Base-by-base conservation (phyloP, 2,113 vertebrate species). In the Emydura subglobosa region DNA sequence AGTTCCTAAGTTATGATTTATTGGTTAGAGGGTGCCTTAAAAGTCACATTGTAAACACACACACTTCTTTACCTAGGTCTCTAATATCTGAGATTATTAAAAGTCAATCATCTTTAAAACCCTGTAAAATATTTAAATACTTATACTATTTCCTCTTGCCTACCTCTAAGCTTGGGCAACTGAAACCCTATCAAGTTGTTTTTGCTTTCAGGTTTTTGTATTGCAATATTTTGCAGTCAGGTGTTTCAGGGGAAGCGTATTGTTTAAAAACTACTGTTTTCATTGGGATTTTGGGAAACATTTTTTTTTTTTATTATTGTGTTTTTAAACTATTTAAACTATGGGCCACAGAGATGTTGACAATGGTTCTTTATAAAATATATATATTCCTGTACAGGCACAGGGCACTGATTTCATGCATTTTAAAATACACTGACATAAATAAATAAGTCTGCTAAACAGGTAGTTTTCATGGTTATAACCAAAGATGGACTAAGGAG, bases 191-290 rank as follows among this genome's bases (percentile, higher is more conserved):
- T 91, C 82, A 82, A 94, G 82, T 88, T 95, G 68, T 85, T 86
- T 92, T 97, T 87, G 82, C 39, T 74, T 91, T 95, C 93, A 92
- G 89, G 57, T 59, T 86, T 88, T 82, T 82, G 42, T 88, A 83
- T 57, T 96, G 90, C 86, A 10, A 10, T 88, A 81, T 91, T 96
- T 89, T 83, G 65, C 85, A 81, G 50, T 80, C 31, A 90, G 82
- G 74, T 78, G 90, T 93, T 93, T 96, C 85, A 82, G 93, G 79
- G 17, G 53, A 95, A 27, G 24, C 7, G 82, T 91, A 88, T 86
- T 94, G 22, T 25, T 78, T 96, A 89, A 0, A 89, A 84, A 88
- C 61, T 3, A 4, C 29, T 91, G 86, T 79, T 95, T 92, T 89
- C 50, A 90, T 65, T 29, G 42, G 42, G 11, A 4, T 51, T 57